phyloP scores from a whole-genome alignment of 2,113 vertebrate species.

The Tyrannus savana region DNA sequence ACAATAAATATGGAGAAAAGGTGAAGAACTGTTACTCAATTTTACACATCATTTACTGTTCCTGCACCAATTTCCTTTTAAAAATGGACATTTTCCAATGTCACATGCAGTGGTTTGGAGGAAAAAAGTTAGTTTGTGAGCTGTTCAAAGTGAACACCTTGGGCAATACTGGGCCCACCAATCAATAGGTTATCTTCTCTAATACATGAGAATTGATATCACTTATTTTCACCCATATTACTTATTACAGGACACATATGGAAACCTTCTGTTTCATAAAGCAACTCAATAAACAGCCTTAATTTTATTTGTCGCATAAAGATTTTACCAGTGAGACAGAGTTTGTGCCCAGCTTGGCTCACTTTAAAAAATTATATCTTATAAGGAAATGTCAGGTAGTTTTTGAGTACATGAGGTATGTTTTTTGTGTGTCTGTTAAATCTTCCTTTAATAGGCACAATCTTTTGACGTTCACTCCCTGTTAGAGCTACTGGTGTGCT shows the following conservation, averaged over 20 bases:
- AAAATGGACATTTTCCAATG: slow-evolving; percentile 51
- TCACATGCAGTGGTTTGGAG: slow-evolving; percentile 3
- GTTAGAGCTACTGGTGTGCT: accelerated
- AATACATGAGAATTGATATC: not conserved
- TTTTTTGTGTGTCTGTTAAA: not conserved
- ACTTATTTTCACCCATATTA: not conserved
- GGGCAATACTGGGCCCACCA: not conserved
- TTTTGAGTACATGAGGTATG: not conserved
- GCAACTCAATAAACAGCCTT: not conserved
- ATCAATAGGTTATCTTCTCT: not conserved
- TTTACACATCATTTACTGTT: slow-evolving; percentile 63
- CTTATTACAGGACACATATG: accelerated
- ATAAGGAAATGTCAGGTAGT: not conserved
- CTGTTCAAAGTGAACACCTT: not conserved
- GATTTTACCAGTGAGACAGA: not conserved
- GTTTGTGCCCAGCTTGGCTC: not conserved
- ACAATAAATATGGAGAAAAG: slow-evolving; percentile 60
- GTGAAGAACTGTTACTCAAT: slow-evolving; percentile 47
- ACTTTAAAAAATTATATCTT: not conserved
- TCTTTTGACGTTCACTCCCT: not conserved
- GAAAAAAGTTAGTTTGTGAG: slow-evolving; percentile 20
- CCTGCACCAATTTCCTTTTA: not conserved
- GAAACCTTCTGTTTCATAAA: not conserved
- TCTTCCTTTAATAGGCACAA: not conserved
- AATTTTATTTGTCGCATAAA: not conserved